phyloP scores from a whole-genome alignment of 2,888 invertebrate species.

The Gandaritis pyraliata region DNA sequence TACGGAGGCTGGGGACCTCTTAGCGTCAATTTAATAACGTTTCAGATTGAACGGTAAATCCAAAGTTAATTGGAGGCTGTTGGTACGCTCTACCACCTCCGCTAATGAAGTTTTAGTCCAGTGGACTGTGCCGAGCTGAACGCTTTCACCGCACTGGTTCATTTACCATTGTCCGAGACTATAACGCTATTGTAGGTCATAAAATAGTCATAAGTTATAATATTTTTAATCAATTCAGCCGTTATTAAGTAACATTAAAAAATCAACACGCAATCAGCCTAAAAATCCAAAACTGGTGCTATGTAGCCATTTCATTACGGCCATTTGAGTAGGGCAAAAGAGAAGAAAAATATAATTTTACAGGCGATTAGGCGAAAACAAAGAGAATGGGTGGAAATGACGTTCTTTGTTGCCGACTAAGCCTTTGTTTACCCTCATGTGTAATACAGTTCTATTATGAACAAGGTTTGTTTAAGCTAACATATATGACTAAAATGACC shows the following conservation, averaged over 20 bases:
- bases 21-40: conserved; percentile 67
- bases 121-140: conserved; percentile 18
- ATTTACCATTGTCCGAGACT: not conserved
- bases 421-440: conserved; percentile 17
- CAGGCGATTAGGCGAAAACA: conserved; percentile 55
- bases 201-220: not conserved
- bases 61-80: conserved; percentile 44
- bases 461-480: not conserved
- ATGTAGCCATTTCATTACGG: conserved; percentile 16
- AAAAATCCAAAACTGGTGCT: not conserved
- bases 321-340: conserved; percentile 39
- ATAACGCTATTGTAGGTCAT: not conserved
- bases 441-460: conserved; percentile 2
- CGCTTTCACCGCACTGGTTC: conserved; percentile 6
- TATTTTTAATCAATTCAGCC: not conserved
- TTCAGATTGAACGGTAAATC: conserved; percentile 56
- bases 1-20: conserved; percentile 52
- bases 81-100: conserved; percentile 31
- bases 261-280: not conserved
- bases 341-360: conserved; percentile 48
- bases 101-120: conserved; percentile 33
- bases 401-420: conserved; percentile 9
- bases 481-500: not conserved
- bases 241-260: not conserved
- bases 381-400: conserved; percentile 30